Conservation (phyloP, 2,888 invertebrate genomes). For the Lymantria dispar region DNA sequence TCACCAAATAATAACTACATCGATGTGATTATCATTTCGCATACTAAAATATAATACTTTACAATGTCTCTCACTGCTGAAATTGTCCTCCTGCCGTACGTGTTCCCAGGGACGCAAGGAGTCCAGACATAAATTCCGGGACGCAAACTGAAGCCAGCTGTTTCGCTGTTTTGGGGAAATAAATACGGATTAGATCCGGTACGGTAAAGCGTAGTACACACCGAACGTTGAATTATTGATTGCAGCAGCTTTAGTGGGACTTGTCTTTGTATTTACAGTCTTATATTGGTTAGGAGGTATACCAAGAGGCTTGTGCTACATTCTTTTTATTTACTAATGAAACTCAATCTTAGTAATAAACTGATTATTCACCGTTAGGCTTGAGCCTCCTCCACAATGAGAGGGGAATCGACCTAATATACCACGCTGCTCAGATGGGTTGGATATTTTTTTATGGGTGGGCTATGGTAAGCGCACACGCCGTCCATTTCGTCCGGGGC, state of each 20-base stretch:
- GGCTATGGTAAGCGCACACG: no score
- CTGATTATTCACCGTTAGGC: no score
- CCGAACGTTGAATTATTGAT: conserved; percentile 64
- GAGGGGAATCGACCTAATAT: no score
- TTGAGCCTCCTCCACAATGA: no score
- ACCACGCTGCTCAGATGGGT: no score
- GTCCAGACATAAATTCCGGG: conserved; percentile 68
- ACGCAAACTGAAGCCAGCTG: conserved; percentile 75
- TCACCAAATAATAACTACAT: no score
- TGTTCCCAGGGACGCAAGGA: conserved; percentile 53
- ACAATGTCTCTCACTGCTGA: conserved; percentile 24
- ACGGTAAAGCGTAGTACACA: conserved; percentile 54
- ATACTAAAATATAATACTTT: neutral
- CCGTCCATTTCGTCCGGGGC: no score
- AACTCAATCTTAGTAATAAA: no score
- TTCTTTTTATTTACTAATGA: no score
- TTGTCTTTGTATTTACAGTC: conserved; percentile 4
- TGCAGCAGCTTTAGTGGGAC: conserved; percentile 23
- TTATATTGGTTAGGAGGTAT: neutral
- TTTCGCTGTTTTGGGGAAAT: conserved; percentile 74
- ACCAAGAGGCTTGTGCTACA: no score
- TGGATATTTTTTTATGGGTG: no score
- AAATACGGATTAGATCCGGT: conserved; percentile 73
- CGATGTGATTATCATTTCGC: no score
- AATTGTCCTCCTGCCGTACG: conserved; percentile 40